Evolutionary conservation across 2,888 invertebrate genomes (phyloP), one percentile per base, ranked within the genome.

Genomic region (Amblyteles armatorius): DNA sequence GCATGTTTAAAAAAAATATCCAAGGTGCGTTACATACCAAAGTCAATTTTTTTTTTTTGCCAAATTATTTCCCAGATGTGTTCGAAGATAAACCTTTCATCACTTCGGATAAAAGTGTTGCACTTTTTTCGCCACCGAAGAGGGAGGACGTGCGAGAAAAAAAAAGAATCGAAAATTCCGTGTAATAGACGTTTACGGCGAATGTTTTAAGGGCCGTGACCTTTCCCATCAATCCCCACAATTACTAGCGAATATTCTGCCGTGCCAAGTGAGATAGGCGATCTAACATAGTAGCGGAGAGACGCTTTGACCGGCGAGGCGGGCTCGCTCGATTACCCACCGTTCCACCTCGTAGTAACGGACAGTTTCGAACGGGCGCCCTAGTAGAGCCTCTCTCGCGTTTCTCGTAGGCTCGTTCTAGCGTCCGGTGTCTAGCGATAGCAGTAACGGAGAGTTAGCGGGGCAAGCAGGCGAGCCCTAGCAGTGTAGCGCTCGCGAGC

Each of bases 391-490:
- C 67, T 50, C 65, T 36, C 48, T 48, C 29, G 44, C 76, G 57
- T 22, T 57, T 57, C 57, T 76, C 65, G 63, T 63, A 65, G 65
- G 74, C n/a, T 60, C 48, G 19, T 50, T 60, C 48, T 60, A 55
- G 68, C 44, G 79, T 77, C 65, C 63, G 76, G 76, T 67, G 80
- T 77, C 80, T 84, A 77, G 76, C 22, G 57, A 80, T 68, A 80
- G 84, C 77, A 84, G 77, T 84, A 84, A 84, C 84, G 84, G 84
- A 57, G 68, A 76, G 50, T 50, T 26, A 60, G 76, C 50, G 68
- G 76, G 76, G 40, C 57, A 26, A 79, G 60, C 69, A 48, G 74
- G 52, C 52, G 48, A 44, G 36, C 82, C 57, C 65, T 36, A 65
- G 63, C 29, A 68, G 80, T 77, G 50, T 68, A 76, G 81, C 67